Evolutionary conservation across 2,888 invertebrate genomes (phyloP).

Genomic region (Parnassius apollo): DNA sequence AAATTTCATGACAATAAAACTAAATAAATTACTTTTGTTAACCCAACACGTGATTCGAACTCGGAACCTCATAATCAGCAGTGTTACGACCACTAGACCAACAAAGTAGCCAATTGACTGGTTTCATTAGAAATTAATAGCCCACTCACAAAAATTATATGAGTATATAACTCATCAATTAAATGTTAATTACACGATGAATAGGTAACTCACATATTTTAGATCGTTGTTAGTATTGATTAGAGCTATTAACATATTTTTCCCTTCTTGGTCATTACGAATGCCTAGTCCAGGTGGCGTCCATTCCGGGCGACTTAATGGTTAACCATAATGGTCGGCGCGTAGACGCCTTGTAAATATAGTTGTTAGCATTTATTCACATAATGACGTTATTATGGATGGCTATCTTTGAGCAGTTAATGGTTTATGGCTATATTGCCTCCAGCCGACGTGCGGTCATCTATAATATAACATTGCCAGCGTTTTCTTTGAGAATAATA

Average conservation of each 20-base stretch:
- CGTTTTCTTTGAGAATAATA: slow-evolving; percentile 24
- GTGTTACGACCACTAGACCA: no score
- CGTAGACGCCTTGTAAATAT: slow-evolving; percentile 68
- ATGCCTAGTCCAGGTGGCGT: slow-evolving; percentile 31
- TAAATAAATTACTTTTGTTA: no score
- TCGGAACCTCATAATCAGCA: no score
- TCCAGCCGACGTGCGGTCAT: slow-evolving; percentile 26
- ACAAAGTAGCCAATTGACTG: no score
- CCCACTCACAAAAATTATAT: no score
- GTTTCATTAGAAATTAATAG: no score
- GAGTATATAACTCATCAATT: no score
- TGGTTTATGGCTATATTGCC: slow-evolving; percentile 34
- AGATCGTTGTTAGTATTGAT: background rate
- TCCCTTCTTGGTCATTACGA: background rate
- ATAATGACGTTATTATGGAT: slow-evolving; percentile 74
- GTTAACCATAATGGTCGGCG: slow-evolving; percentile 59
- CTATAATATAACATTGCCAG: slow-evolving; percentile 29
- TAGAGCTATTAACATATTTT: slow-evolving; percentile 8
- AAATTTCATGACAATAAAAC: no score
- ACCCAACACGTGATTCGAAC: no score
- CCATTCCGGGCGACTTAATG: slow-evolving; percentile 37
- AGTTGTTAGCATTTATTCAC: slow-evolving; percentile 69
- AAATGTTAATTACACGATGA: no score
- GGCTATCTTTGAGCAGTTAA: slow-evolving; percentile 45
- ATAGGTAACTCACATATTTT: background rate